Percentiles rank a stretch among this genome's conserved stretches.
phyloP scores from a whole-genome alignment of 2,113 vertebrate species.

The Australoheros scitulus region DNA sequence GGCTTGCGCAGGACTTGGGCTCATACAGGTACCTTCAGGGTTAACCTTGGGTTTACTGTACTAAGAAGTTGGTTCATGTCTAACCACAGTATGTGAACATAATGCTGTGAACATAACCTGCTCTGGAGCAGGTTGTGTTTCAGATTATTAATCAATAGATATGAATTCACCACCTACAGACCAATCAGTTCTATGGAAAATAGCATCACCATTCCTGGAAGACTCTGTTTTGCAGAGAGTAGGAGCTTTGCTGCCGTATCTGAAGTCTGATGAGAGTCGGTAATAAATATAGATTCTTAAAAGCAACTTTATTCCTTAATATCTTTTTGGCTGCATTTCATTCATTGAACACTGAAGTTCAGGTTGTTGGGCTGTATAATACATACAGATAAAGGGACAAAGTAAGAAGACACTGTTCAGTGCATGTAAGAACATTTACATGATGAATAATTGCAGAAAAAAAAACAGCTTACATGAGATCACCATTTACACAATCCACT shows the following conservation, averaged over 20 bases:
- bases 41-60: not conserved
- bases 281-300: not conserved
- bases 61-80: not conserved
- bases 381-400: conserved; percentile 33
- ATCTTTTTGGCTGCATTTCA: not conserved
- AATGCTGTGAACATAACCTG: too few relatives aligned
- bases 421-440: conserved; percentile 9
- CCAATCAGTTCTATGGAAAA: not conserved
- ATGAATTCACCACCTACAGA: too few relatives aligned
- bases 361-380: conserved; percentile 27
- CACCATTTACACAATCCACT: conserved; percentile 34
- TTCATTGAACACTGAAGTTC: not conserved
- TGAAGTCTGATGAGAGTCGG: not conserved
- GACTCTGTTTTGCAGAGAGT: not conserved
- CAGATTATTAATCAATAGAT: not conserved
- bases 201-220: not conserved
- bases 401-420: not conserved
- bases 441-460: conserved; percentile 18
- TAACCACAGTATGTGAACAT: not conserved
- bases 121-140: not conserved
- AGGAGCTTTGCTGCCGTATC: not conserved
- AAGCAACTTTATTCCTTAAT: not conserved
- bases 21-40: not conserved
- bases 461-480: conserved; percentile 24
- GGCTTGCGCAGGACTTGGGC: not conserved